Base-by-base conservation (phyloP, 2,888 invertebrate species). In the Mesochorus sp. region DNA sequence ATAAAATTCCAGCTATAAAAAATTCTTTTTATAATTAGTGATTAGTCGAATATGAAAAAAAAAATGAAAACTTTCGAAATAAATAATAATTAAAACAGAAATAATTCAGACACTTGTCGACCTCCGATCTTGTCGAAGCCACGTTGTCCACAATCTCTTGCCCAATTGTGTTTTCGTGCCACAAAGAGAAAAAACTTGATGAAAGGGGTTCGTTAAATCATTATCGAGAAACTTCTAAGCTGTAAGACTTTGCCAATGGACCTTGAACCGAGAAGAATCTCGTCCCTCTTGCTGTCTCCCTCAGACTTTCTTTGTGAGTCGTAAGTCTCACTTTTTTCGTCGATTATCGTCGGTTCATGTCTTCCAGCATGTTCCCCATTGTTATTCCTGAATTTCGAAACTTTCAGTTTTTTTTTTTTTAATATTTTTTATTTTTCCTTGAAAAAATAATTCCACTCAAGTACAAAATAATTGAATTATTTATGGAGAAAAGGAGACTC, bases 181-280 rank as follows among this genome's bases (percentile, higher is more conserved):
- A n/a, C 39, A 39, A 34, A 14, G 51, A 44, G 47, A 34, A 42
- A 42, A 44, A 61, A 61, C n/a, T n/a, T n/a, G 75, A 68, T n/a
- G 49, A 76, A 76, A 53, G 76, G 75, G 76, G 76, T 76, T 76
- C 64, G 76, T 76, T 76, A 64, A 70, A 76, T 64, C 55, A 76
- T 12, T 14, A 44, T n/a, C 72, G 64, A 57, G 57, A 28, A 70
- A 51, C 61, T 62, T 64, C 76, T 76, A 70, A n/a, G n/a, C n/a
- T n/a, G n/a, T n/a, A n/a, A 76, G 70, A 76, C 75, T 34, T 24
- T 71, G 28, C 62, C 70, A 39, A n/a, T 28, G 64, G 76, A 76
- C 76, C 71, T 76, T 76, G 76, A 76, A 76, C 71, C 76, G 66
- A 59, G 10, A 42, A 44, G 51, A 51, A n/a, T 24, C 49, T 72